phyloP scores from a whole-genome alignment of 1,140 invertebrate genomes.

The Vanessa tameamea region DNA sequence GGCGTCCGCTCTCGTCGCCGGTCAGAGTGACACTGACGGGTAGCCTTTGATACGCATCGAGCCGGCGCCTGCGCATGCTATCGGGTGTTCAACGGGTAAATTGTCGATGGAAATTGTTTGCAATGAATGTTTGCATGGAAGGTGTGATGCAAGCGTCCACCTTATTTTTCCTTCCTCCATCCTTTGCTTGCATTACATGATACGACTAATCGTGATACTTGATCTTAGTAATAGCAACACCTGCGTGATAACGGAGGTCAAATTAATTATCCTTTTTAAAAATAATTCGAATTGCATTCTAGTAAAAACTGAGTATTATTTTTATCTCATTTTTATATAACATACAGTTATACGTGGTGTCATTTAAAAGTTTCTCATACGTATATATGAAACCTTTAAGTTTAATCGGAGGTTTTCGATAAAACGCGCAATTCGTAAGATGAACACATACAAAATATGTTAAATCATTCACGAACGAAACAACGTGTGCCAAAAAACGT shows the following conservation, averaged over 20 bases:
- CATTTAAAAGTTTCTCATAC: too few relatives aligned
- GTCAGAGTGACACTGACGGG: conserved; percentile 55
- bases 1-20: conserved; percentile 49
- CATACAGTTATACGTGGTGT: too few relatives aligned
- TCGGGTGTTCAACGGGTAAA: conserved; percentile 54
- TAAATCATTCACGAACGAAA: conserved; percentile 13
- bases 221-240: conserved; percentile 16
- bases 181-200: conserved; percentile 36
- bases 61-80: conserved; percentile 53
- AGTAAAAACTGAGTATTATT: background rate
- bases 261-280: conserved; percentile 14
- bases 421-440: background rate
- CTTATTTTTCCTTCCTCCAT: conserved; percentile 49
- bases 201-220: conserved; percentile 10
- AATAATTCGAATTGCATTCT: background rate
- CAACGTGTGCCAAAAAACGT: conserved; percentile 32
- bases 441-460: conserved; percentile 1
- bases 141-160: conserved; percentile 48
- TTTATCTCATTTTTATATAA: background rate
- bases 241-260: conserved; percentile 10
- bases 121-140: conserved; percentile 12
- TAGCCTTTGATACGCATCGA: conserved; percentile 37
- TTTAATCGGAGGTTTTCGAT: background rate
- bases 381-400: background rate
- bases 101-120: conserved; percentile 55